Evolutionary conservation across 2,888 invertebrate species (phyloP), one percentile per base, ranked within the genome.

Genomic region (Zaprionus lineosus): DNA sequence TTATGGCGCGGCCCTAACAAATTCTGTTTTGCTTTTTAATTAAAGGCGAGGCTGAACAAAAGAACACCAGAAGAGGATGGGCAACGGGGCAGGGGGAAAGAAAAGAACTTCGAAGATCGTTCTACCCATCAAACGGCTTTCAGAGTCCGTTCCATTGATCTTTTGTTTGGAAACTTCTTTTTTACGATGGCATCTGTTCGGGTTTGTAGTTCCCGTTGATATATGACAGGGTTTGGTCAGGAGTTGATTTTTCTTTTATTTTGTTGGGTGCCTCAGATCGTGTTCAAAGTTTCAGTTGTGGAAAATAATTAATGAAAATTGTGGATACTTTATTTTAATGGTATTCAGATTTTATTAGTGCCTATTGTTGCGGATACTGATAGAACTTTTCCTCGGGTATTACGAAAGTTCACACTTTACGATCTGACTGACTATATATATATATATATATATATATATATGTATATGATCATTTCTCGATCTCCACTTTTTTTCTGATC

Each of bases 21-120:
- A 66, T 71, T 66, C 37, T 66, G 76, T 72, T 72, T 81, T 77
- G 70, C 40, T 55, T 69, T 76, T 73, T 79, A 79, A 74, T 74
- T 74, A 74, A 79, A n/a, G n/a, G n/a, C n/a, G n/a, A n/a, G 67
- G 74, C 47, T 31, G 64, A 47, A 70, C 52, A 47, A 28, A 19
- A 24, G n/a, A 29, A 43, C 24, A 41, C 57, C 29, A 51, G 33
- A 26, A 28, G n/a, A 40, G 41, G 12, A 19, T n/a, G n/a, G n/a
- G n/a, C n/a, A n/a, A n/a, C n/a, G n/a, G n/a, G n/a, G n/a, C n/a
- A 37, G 18, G 6, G 21, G 1, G 21, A 1, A 18, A 16, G 3
- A 36, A 36, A 34, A 34, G 2, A 15, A 18, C 7, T 12, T 48
- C 47, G 39, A 2, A 19, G 26, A 40, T 43, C 43, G 37, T 9